These are phyloP conservation scores for Cercopithecus mona DNA, from an alignment of 2,113 vertebrate species.

Conservation along the genomic window DNA sequence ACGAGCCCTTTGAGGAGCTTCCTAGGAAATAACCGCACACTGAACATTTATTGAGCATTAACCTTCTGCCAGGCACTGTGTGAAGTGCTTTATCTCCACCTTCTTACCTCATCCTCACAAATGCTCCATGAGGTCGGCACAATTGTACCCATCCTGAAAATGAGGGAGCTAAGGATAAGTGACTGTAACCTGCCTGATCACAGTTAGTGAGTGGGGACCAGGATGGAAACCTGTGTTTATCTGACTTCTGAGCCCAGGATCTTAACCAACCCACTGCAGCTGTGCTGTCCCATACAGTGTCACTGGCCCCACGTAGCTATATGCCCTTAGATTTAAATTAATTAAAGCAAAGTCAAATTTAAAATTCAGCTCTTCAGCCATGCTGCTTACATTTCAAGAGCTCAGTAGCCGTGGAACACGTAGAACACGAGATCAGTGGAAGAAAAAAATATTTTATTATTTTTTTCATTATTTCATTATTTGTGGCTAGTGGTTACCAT, in stretches of 20 bases:
- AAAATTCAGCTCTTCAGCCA: neutral
- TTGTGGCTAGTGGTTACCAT: fast-evolving
- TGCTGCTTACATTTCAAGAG: neutral
- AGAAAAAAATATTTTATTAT: no score
- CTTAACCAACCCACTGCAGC: neutral
- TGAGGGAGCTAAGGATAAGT: fast-evolving
- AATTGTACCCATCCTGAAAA: neutral
- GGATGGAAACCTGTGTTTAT: neutral
- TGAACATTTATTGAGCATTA: neutral
- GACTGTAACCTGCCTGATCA: no score
- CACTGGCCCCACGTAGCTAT: neutral
- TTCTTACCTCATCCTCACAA: neutral
- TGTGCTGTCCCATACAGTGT: fast-evolving
- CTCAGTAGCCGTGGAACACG: neutral
- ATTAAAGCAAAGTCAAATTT: neutral
- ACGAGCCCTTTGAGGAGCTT: neutral
- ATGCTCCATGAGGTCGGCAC: neutral
- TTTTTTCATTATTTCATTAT: no score
- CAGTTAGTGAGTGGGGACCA: neutral
- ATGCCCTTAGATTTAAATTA: neutral
- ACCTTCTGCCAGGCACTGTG: neutral
- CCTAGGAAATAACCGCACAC: neutral
- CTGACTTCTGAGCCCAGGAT: neutral
- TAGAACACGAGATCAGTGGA: no score
- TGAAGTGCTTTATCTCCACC: neutral